Conservation (phyloP, 2,797 vertebrate genomes). For the Acanthiza pusilla region DNA sequence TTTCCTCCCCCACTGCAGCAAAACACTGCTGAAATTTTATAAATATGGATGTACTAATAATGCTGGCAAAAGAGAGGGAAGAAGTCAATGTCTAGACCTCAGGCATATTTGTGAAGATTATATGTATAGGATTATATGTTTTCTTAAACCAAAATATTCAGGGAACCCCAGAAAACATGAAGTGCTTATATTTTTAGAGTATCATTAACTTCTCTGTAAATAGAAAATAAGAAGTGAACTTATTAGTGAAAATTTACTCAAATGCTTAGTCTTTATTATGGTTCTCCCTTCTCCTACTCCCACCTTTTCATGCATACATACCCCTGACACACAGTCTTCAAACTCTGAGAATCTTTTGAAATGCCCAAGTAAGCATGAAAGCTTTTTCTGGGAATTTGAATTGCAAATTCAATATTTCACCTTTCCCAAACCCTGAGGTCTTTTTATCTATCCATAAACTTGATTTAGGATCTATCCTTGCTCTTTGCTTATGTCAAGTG, state of each 20-base stretch:
- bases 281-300: neutral
- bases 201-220: neutral
- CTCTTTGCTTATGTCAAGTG: neutral
- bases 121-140: neutral
- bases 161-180: neutral
- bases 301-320: neutral
- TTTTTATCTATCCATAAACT: neutral
- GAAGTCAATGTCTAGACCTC: neutral
- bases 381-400: neutral
- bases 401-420: neutral
- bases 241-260: neutral
- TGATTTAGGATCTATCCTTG: neutral
- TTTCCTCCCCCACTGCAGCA: neutral
- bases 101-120: neutral
- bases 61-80: neutral
- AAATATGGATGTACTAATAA: neutral
- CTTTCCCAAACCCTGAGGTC: neutral
- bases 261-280: neutral
- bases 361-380: neutral
- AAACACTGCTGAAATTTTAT: neutral
- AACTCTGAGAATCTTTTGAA: neutral
- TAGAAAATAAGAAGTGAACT: neutral
- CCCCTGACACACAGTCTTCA: neutral
- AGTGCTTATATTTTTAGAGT: neutral
- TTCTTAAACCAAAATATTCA: neutral